Conservation (phyloP, 2,113 vertebrate species). For the Dolichallabes microphthalmus region DNA sequence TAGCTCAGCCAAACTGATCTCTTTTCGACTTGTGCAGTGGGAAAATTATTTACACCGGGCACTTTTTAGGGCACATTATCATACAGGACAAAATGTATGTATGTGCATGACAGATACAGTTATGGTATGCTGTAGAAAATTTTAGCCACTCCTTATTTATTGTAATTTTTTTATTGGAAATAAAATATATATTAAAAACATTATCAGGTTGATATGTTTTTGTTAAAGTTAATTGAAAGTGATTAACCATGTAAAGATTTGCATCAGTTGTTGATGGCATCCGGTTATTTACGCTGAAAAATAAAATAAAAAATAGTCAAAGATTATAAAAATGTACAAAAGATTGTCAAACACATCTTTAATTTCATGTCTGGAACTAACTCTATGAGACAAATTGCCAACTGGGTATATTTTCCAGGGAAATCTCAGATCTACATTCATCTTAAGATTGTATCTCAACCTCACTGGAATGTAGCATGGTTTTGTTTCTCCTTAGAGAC, state of each 20-base stretch:
- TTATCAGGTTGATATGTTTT: neutral
- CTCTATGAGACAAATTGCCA: conserved; percentile 3
- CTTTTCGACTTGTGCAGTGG: neutral
- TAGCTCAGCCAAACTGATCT: neutral
- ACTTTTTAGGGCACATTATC: neutral
- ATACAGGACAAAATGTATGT: neutral
- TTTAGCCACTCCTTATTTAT: neutral
- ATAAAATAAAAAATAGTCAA: neutral
- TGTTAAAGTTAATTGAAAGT: neutral
- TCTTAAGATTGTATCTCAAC: conserved; percentile 2
- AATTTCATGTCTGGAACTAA: neutral
- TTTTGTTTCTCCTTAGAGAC: neutral
- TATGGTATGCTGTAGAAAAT: neutral
- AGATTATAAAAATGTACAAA: neutral
- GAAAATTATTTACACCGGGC: neutral
- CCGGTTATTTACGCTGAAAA: neutral
- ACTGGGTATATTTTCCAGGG: neutral
- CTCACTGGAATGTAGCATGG: neutral
- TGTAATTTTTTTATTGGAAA: neutral
- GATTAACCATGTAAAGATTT: neutral
- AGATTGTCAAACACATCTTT: neutral
- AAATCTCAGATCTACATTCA: conserved; percentile 6
- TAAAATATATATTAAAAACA: neutral
- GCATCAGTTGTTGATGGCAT: neutral
- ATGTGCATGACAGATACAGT: neutral